A percentile compares a stretch with the other conserved stretches of the same genome.
Conservation (phyloP, 2,888 invertebrate species). For the Suillia variegata region DNA sequence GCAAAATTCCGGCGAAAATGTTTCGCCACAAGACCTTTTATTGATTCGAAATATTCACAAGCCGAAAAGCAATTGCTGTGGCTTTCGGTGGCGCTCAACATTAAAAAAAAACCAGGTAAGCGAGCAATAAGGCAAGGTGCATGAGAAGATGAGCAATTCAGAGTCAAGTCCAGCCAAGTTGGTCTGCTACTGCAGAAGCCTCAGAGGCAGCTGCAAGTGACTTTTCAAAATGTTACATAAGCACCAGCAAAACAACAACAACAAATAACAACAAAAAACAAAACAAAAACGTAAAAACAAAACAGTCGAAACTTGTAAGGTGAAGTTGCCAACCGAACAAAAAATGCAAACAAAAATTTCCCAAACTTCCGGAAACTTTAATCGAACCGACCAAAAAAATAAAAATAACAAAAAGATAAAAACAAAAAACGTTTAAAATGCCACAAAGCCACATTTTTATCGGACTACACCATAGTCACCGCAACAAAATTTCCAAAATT, state of each 20-base stretch:
- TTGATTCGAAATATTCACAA: conserved; percentile 1
- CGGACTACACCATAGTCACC: neutral
- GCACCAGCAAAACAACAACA: neutral
- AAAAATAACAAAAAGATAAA: neutral
- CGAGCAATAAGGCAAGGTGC: neutral
- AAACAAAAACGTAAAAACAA: no score
- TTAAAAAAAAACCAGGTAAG: no score
- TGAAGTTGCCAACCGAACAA: neutral
- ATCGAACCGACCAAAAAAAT: neutral
- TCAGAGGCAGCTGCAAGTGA: neutral
- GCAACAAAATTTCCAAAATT: neutral
- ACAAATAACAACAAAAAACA: neutral
- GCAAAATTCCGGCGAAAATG: no score
- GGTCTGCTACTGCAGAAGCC: neutral
- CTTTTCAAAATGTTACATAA: neutral
- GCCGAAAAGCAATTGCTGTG: neutral
- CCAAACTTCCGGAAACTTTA: conserved; percentile 6
- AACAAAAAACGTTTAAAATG: neutral
- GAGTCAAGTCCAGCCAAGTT: neutral
- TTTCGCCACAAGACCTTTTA: neutral
- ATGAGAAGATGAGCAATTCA: neutral
- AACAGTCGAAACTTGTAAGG: neutral
- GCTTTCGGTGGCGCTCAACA: no score
- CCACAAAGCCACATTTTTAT: conserved; percentile 4
- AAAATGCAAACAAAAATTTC: no score